These are phyloP conservation scores for Microchrysa polita DNA, from an alignment of 2,888 invertebrate genomes.

Conservation along the genomic window DNA sequence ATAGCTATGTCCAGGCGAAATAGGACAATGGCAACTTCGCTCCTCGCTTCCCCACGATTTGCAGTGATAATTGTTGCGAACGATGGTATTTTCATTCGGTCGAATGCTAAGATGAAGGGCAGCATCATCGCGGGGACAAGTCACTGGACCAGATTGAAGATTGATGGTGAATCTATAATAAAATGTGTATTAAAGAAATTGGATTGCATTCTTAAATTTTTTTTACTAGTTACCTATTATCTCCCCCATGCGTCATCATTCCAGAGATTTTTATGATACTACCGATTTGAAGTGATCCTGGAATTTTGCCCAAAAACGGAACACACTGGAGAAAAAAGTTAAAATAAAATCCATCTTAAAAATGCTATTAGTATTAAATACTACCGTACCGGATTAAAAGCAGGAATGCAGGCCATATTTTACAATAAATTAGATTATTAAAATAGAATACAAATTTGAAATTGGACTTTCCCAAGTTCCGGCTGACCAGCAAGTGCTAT, in stretches of 20 bases:
- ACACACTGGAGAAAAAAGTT: background rate
- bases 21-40: slow-evolving; percentile 31
- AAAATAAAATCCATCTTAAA: no score
- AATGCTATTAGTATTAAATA: no score
- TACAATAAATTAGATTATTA: background rate
- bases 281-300: background rate
- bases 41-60: slow-evolving; percentile 21
- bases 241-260: background rate
- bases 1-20: background rate
- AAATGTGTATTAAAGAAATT: background rate
- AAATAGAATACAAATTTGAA: no score
- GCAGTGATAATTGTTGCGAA: slow-evolving; percentile 11
- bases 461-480: no score
- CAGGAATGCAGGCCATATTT: slow-evolving; percentile 7
- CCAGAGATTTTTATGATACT: background rate
- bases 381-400: background rate
- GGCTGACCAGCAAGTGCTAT: no score
- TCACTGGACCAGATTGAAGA: slow-evolving; percentile 22
- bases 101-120: slow-evolving; percentile 31
- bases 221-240: background rate
- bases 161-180: slow-evolving; percentile 30
- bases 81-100: slow-evolving; percentile 17
- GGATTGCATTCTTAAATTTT: background rate
- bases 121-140: slow-evolving; percentile 21
- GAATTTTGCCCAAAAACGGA: background rate